Base-by-base conservation (phyloP, 2,113 vertebrate genomes). In the Megaleporinus macrocephalus region DNA sequence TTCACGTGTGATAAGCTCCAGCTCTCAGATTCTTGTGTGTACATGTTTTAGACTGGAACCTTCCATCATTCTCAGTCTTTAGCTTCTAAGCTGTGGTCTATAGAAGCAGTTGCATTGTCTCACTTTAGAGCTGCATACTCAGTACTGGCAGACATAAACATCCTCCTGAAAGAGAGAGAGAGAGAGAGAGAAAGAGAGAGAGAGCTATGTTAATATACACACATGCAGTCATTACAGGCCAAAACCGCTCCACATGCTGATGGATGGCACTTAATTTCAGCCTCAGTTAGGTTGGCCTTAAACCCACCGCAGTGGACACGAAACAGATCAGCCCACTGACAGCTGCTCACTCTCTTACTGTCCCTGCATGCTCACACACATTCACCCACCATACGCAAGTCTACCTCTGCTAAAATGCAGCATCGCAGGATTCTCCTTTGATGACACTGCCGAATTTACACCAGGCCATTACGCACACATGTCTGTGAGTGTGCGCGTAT, bases 191-290 rank as follows among this genome's bases (percentile, higher is more conserved):
- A 66, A 76, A 74, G 76, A 47, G 65, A 57, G 63, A 47, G 73
- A 70, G 51, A 73, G 51, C 74, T 78, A 70, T 77, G 73, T 51
- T 75, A 84, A 81, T 83, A 53, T 86, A 86, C 69, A 83, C 78
- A 86, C 74, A 83, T 47, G 71, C 27, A 70, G 65, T 75, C 77
- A 83, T 86, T 83, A 82, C 61, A 83, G 81, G 65, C 84, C 65
- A 71, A 36, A 76, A 22, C 81, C 70, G 76, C 78, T 79, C 80
- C 78, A 44, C 76, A 44, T 82, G 80, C 81, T 83, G 84, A 86
- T 77, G 76, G 81, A 86, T 83, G 73, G 77, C 77, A 86, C 84
- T 86, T 86, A 53, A 86, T 86, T 86, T 86, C 65, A 61, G 74
- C 73, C 80, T 59, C 47, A 61, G 76, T 85, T 66, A 76, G 72